Conservation (phyloP, 2,888 invertebrate genomes). For the Leucophenga maculata region DNA sequence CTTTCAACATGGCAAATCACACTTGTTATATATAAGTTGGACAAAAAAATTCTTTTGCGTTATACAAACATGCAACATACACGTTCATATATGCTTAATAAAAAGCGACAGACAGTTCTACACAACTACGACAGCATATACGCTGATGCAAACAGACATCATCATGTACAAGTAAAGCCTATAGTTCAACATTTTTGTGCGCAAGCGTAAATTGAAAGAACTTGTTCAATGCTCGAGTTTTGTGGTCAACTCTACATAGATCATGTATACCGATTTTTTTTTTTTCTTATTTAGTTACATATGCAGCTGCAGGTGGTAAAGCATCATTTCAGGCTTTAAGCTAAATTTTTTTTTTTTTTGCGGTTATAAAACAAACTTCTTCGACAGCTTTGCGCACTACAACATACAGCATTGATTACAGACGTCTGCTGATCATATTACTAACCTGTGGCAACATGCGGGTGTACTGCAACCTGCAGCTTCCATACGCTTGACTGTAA, state of each 20-base stretch:
- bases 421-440: background rate
- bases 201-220: slow-evolving; percentile 59
- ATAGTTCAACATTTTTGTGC: slow-evolving; percentile 30
- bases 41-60: slow-evolving; percentile 26
- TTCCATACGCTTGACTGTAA: slow-evolving; percentile 15
- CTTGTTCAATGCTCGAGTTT: slow-evolving; percentile 46
- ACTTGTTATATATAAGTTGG: slow-evolving; percentile 19
- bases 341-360: slow-evolving; percentile 27
- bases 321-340: background rate
- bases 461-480: slow-evolving; percentile 9
- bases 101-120: slow-evolving; percentile 55
- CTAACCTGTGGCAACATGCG: background rate
- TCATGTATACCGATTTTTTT: background rate
- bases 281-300: background rate
- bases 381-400: background rate
- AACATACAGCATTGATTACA: slow-evolving; percentile 1
- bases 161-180: slow-evolving; percentile 39
- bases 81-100: slow-evolving; percentile 46
- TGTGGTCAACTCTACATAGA: background rate
- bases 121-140: slow-evolving; percentile 38
- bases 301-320: slow-evolving; percentile 11
- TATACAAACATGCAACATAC: slow-evolving; percentile 20
- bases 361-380: slow-evolving; percentile 53
- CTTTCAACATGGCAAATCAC: slow-evolving; percentile 19
- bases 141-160: slow-evolving; percentile 40